Evolutionary conservation across 2,888 invertebrate genomes (phyloP).

Genomic region (Clanis bilineata): DNA sequence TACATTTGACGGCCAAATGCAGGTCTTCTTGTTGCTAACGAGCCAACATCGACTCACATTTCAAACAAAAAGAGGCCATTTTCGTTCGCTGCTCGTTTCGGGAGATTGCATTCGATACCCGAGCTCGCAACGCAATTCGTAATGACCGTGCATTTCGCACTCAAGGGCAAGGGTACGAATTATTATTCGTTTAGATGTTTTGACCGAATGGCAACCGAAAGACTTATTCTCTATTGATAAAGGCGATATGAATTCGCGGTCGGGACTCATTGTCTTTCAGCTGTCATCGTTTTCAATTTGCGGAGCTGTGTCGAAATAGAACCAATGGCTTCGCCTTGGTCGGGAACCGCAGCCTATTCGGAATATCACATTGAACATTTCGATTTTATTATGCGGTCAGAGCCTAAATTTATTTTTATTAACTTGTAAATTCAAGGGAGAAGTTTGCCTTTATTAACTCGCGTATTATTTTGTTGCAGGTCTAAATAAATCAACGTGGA

Average conservation of each 20-base stretch:
- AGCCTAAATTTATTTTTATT: slow-evolving; percentile 30
- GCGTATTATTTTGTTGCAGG: slow-evolving; percentile 59
- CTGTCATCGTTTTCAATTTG: slow-evolving; percentile 43
- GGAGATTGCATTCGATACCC: slow-evolving; percentile 59
- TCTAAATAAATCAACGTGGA: slow-evolving; percentile 45
- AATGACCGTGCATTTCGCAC: slow-evolving; percentile 71
- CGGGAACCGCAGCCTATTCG: slow-evolving; percentile 47
- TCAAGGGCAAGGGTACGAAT: slow-evolving; percentile 76
- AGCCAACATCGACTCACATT: slow-evolving; percentile 40
- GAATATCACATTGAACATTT: slow-evolving; percentile 38
- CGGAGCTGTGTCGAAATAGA: slow-evolving; percentile 38
- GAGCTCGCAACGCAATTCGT: slow-evolving; percentile 55
- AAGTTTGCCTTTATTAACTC: neutral
- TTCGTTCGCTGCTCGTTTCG: slow-evolving; percentile 29
- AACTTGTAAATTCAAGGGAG: slow-evolving; percentile 29
- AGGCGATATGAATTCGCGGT: slow-evolving; percentile 50
- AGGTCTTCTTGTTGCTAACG: slow-evolving; percentile 27
- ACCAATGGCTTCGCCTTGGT: slow-evolving; percentile 44
- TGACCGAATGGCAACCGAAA: slow-evolving; percentile 56
- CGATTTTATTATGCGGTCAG: slow-evolving; percentile 34
- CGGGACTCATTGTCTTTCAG: slow-evolving; percentile 51
- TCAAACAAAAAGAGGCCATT: slow-evolving; percentile 30
- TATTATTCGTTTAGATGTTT: slow-evolving; percentile 60
- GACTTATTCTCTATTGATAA: slow-evolving; percentile 48
- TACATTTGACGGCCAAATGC: slow-evolving; percentile 44